Evolutionary conservation across 2,113 vertebrate species (phyloP).

Genomic region (Gasterosteus aculeatus): DNA sequence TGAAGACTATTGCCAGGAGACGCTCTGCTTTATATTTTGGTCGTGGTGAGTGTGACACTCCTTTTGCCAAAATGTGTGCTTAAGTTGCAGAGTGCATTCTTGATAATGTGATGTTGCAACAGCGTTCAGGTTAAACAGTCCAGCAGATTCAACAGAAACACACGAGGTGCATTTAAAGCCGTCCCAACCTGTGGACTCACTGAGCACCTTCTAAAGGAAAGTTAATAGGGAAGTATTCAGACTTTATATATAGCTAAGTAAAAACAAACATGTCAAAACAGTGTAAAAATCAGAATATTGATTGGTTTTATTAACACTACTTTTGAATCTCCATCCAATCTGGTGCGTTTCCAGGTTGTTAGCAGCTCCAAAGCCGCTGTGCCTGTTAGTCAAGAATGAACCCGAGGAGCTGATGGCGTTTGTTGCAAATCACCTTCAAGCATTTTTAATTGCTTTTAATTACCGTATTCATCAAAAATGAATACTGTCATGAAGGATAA

Average conservation of each 20-base stretch:
- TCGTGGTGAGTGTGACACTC: background rate
- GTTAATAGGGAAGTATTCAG: background rate
- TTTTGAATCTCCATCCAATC: background rate
- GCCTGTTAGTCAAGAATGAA: background rate
- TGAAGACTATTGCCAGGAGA: background rate
- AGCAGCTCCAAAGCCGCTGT: background rate
- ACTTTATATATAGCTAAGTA: background rate
- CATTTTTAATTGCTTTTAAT: constrained; percentile 6
- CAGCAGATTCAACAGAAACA: background rate
- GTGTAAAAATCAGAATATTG: background rate
- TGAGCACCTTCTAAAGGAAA: constrained; percentile 1
- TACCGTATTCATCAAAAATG: background rate
- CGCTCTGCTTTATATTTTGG: background rate
- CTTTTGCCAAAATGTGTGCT: background rate
- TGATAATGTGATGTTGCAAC: background rate
- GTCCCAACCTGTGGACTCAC: background rate
- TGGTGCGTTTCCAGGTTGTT: background rate
- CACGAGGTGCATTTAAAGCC: background rate
- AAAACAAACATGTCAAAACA: background rate
- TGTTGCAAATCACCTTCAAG: background rate
- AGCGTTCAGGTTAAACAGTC: background rate
- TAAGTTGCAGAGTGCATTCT: constrained; percentile 9
- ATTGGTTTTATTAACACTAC: background rate
- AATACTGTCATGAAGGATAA: background rate
- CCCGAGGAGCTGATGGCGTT: background rate